phyloP scores from a whole-genome alignment of 2,113 vertebrate species.

The Hassar affinis region DNA sequence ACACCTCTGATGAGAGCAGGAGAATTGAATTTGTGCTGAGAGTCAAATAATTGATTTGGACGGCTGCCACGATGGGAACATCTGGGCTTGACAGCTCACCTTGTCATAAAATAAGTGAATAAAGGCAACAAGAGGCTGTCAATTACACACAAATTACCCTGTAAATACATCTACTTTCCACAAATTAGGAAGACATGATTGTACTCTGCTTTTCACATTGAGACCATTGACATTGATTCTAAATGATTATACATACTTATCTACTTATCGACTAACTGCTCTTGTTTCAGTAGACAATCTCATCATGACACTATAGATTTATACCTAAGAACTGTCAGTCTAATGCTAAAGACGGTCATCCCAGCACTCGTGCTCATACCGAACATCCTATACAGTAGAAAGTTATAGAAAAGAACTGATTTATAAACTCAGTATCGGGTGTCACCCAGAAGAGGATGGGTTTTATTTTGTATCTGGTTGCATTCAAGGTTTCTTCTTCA shows the following conservation, averaged over 20 bases:
- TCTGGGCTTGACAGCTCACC: slow-evolving; percentile 59
- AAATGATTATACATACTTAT: background rate
- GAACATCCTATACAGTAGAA: background rate
- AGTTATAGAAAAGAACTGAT: background rate
- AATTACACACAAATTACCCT: slow-evolving; percentile 27
- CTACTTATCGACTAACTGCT: no score
- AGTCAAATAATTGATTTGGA: slow-evolving; percentile 73
- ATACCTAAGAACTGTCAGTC: background rate
- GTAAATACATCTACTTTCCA: slow-evolving; percentile 21
- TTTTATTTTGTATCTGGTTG: no score
- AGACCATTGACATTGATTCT: background rate
- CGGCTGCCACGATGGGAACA: slow-evolving; percentile 61
- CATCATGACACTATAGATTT: background rate
- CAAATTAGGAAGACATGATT: background rate
- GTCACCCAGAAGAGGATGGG: no score
- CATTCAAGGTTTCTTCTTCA: no score
- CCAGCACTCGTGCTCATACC: background rate
- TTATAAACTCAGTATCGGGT: background rate
- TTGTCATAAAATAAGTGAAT: slow-evolving; percentile 55
- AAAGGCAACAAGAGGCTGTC: slow-evolving; percentile 28
- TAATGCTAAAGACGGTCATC: background rate
- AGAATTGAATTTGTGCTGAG: slow-evolving; percentile 59
- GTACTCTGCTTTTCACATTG: background rate
- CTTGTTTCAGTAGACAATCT: background rate
- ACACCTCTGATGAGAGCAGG: slow-evolving; percentile 65